Evolutionary conservation across 2,888 invertebrate species (phyloP).

Genomic region (Rhingia rostrata): DNA sequence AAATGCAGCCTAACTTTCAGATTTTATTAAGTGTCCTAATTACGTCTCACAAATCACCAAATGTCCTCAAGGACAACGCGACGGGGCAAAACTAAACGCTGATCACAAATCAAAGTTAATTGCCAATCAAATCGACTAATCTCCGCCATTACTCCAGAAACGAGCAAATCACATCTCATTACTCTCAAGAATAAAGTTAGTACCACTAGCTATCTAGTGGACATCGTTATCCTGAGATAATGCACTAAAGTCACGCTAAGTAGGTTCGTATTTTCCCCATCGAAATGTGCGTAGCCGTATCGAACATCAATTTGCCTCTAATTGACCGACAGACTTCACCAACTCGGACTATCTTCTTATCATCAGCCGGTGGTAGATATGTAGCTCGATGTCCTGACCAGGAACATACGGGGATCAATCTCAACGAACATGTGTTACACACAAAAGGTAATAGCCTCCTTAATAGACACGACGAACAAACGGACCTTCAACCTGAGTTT

Average conservation of each 20-base stretch:
- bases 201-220: neutral
- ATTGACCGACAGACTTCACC: slow-evolving; percentile 13
- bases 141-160: slow-evolving; percentile 30
- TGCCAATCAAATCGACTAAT: slow-evolving; percentile 53
- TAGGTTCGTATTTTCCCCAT: neutral
- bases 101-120: slow-evolving; percentile 48
- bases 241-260: neutral
- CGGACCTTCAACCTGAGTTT: neutral
- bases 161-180: slow-evolving; percentile 1
- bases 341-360: neutral
- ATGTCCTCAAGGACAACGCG: neutral
- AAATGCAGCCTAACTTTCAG: too few relatives aligned
- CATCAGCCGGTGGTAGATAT: neutral
- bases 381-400: slow-evolving; percentile 5
- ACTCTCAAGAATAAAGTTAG: neutral
- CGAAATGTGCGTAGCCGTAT: neutral
- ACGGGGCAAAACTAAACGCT: slow-evolving; percentile 1
- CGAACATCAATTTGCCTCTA: slow-evolving; percentile 23
- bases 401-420: neutral
- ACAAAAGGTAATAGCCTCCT: slow-evolving; percentile 35
- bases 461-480: slow-evolving; percentile 20
- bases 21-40: too few relatives aligned
- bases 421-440: slow-evolving; percentile 22
- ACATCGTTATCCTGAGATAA: slow-evolving; percentile 9
- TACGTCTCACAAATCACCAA: slow-evolving; percentile 1